These are phyloP conservation scores for Phoxinus phoxinus DNA, from an alignment of 2,113 vertebrate species.

Conservation along the genomic window DNA sequence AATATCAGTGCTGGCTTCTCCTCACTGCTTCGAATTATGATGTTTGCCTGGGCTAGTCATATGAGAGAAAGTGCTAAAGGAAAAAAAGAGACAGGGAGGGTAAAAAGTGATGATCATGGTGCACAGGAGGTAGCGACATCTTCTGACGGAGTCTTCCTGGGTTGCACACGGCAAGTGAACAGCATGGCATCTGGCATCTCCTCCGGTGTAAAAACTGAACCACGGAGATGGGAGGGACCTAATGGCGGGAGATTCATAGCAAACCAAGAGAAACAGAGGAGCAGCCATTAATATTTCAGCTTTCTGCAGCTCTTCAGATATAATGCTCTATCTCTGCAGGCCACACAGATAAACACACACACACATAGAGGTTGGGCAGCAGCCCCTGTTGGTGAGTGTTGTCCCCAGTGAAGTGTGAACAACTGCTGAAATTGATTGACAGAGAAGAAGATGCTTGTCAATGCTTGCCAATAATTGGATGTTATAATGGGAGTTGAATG, in stretches of 20 bases:
- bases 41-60: neutral
- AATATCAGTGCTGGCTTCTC: constrained; percentile 30
- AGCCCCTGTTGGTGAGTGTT: constrained; percentile 9
- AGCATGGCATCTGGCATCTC: neutral
- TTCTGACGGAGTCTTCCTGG: neutral
- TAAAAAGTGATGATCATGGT: neutral
- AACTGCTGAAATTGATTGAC: constrained; percentile 34
- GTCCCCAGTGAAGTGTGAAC: constrained; percentile 12
- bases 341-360: constrained; percentile 15
- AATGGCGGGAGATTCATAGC: constrained; percentile 41
- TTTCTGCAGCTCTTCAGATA: constrained; percentile 37
- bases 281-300: constrained; percentile 60
- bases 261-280: constrained; percentile 45
- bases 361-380: constrained; percentile 2
- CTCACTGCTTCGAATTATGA: constrained; percentile 39
- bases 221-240: constrained; percentile 9
- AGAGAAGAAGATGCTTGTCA: constrained; percentile 5
- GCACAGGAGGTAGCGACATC: neutral
- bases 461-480: constrained; percentile 33
- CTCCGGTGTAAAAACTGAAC: constrained; percentile 42
- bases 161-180: neutral
- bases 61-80: neutral
- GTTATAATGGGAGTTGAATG: constrained; percentile 21
- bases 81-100: neutral
- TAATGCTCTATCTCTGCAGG: constrained; percentile 17